Conservation (phyloP, 2,113 vertebrate genomes). For the Cyphomyrus discorhynchus region DNA sequence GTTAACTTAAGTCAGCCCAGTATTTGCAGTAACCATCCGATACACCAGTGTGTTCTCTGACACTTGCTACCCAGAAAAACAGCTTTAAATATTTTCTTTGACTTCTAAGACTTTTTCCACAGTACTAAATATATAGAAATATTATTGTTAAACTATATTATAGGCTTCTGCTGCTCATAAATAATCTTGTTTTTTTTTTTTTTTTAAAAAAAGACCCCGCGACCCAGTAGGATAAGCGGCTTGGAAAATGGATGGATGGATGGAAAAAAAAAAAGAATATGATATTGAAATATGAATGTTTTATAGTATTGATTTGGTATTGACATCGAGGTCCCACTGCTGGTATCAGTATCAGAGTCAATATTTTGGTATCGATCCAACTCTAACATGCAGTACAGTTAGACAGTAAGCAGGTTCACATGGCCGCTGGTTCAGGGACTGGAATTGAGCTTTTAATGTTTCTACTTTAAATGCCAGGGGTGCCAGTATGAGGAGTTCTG, state of each 20-base stretch:
- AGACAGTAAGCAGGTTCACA: background rate
- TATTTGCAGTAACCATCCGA: no score
- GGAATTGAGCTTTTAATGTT: background rate
- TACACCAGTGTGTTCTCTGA: no score
- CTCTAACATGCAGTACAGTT: background rate
- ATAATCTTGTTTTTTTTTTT: background rate
- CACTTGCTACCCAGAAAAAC: background rate
- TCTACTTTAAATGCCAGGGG: background rate
- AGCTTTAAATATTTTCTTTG: background rate
- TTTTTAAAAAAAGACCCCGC: no score
- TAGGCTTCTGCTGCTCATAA: background rate
- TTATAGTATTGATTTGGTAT: background rate
- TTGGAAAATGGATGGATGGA: no score
- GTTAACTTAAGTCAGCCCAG: no score
- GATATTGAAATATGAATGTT: background rate
- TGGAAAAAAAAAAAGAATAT: no score
- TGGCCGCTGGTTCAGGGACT: background rate
- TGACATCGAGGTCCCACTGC: background rate
- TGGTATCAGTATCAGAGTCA: background rate
- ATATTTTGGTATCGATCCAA: background rate
- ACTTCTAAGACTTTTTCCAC: background rate
- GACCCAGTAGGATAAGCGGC: no score
- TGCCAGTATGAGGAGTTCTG: background rate
- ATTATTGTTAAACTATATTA: background rate
- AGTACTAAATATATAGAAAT: background rate